Conservation (phyloP, 2,797 vertebrate genomes). For the Octomys mimax region DNA sequence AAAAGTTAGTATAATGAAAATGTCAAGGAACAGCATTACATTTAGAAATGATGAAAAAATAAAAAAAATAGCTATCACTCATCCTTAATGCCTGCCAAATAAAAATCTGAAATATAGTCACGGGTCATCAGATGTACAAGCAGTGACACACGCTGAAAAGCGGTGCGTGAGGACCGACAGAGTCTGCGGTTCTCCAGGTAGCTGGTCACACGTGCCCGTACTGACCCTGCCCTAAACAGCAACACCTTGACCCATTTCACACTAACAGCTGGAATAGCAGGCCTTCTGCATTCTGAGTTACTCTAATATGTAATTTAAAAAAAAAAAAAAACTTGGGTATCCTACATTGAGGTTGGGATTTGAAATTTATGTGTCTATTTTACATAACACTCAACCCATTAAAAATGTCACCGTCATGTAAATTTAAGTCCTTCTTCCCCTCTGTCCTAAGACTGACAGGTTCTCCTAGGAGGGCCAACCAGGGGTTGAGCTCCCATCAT, state of each 20-base stretch:
- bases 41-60: conserved; percentile 61
- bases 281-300: background rate
- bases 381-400: background rate
- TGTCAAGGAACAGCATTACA: conserved; percentile 66
- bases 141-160: background rate
- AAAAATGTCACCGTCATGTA: conserved; percentile 20
- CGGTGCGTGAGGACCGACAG: background rate
- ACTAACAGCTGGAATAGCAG: background rate
- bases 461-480: background rate
- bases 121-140: background rate
- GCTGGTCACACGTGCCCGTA: no score
- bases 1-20: conserved; percentile 51
- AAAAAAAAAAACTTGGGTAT: background rate
- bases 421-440: background rate
- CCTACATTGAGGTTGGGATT: background rate
- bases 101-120: conserved; percentile 62
- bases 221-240: background rate
- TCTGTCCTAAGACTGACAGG: background rate
- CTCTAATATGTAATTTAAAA: background rate
- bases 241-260: no score
- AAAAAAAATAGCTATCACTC: conserved; percentile 58
- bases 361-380: background rate
- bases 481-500: background rate
- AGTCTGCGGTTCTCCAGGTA: background rate
- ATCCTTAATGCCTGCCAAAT: conserved; percentile 63